A percentile compares a stretch with the other conserved stretches of the same genome.
Evolutionary conservation across 2,797 vertebrate species (phyloP).

Genomic region (Gymnothorax reevesii): DNA sequence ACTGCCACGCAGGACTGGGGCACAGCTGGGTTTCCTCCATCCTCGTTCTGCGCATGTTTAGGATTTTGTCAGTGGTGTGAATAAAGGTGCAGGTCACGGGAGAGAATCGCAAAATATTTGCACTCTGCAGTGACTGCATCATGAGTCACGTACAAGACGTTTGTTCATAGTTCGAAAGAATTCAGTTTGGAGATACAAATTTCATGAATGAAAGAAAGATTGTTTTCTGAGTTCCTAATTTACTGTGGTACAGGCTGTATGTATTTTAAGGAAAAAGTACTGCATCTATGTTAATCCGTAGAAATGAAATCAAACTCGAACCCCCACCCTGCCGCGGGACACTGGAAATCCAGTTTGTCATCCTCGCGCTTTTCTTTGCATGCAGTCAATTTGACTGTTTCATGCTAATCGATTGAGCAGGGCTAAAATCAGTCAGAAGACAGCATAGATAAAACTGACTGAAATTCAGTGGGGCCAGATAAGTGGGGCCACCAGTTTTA

Average conservation of each 20-base stretch:
- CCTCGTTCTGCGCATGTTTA: too few relatives aligned
- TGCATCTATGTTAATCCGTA: constrained; percentile 20
- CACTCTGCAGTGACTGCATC: too few relatives aligned
- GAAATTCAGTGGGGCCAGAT: not conserved
- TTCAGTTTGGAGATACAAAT: not conserved
- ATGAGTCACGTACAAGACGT: too few relatives aligned
- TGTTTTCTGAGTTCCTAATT: not conserved
- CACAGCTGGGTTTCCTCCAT: too few relatives aligned
- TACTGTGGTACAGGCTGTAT: not conserved
- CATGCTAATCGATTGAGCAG: not conserved
- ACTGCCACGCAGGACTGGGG: too few relatives aligned
- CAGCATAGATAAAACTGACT: not conserved
- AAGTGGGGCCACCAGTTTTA: not conserved
- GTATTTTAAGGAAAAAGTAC: constrained; percentile 13
- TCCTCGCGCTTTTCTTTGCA: not conserved
- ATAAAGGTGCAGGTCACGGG: too few relatives aligned
- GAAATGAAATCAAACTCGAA: not conserved
- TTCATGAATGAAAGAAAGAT: not conserved
- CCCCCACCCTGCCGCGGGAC: not conserved
- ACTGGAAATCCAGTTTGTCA: constrained; percentile 15
- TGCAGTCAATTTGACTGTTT: constrained; percentile 16
- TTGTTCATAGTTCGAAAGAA: too few relatives aligned
- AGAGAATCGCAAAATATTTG: too few relatives aligned
- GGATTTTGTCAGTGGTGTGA: too few relatives aligned
- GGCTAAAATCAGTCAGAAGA: not conserved